These are phyloP conservation scores for Serilophus lunatus DNA, from an alignment of 2,113 vertebrate genomes.

Conservation along the genomic window DNA sequence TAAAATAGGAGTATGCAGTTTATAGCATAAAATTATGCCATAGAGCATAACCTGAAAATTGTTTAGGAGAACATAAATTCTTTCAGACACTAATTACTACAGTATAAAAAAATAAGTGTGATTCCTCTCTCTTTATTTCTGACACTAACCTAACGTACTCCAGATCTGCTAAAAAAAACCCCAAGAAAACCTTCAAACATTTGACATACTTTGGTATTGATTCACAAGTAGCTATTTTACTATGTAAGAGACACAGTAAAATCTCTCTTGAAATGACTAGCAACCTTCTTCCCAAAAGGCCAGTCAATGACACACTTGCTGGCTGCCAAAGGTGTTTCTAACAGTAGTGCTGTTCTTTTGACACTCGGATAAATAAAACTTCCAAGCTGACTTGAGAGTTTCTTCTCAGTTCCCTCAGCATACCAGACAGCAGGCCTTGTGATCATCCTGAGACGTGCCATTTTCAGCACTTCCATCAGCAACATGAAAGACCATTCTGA, in stretches of 20 bases:
- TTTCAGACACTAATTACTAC: neutral
- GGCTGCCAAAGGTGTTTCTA: neutral
- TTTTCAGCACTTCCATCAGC: neutral
- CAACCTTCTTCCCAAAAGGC: neutral
- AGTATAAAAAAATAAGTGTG: neutral
- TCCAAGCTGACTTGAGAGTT: neutral
- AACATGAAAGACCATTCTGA: neutral
- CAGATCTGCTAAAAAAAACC: neutral
- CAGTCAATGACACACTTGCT: neutral
- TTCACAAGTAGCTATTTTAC: neutral
- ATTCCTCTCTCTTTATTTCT: neutral
- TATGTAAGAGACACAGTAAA: neutral
- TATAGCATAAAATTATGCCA: neutral
- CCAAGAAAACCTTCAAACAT: rapidly evolving
- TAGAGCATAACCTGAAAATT: neutral
- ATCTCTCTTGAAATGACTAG: neutral
- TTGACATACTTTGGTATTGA: neutral
- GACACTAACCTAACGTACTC: neutral
- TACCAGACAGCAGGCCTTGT: neutral
- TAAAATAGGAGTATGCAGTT: neutral
- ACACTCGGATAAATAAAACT: neutral
- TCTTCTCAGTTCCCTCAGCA: rapidly evolving
- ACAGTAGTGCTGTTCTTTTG: neutral
- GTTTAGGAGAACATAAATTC: neutral
- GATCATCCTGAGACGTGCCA: neutral